Percentiles rank a stretch among this genome's conserved stretches.
These are phyloP conservation scores for Biston betularia DNA, from an alignment of 2,888 invertebrate genomes.

Conservation along the genomic window DNA sequence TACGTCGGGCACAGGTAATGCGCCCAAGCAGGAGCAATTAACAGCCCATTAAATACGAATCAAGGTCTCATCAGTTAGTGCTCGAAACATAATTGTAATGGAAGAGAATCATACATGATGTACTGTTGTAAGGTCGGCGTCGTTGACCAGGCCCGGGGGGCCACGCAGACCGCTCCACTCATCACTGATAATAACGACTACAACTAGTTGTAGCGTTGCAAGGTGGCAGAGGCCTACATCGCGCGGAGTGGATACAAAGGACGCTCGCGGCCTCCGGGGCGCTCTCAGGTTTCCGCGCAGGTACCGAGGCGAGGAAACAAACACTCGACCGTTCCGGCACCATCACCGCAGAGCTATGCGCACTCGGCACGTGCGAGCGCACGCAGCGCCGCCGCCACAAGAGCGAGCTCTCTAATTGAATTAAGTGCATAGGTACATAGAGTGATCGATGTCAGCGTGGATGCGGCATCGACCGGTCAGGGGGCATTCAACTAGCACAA, in stretches of 20 bases:
- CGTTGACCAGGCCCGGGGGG: too few species aligned
- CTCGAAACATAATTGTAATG: slow-evolving; percentile 18
- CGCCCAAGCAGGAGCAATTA: slow-evolving; percentile 25
- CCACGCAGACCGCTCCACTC: too few species aligned
- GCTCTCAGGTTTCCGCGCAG: slow-evolving; percentile 39
- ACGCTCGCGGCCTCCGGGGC: slow-evolving; percentile 38
- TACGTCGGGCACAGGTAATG: background rate
- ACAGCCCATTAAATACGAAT: slow-evolving; percentile 24
- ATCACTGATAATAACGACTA: too few species aligned
- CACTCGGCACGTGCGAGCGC: background rate
- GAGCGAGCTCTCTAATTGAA: slow-evolving; percentile 39
- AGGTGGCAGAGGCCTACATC: background rate
- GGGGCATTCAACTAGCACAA: too few species aligned
- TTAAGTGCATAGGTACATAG: slow-evolving; percentile 38
- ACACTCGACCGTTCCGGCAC: slow-evolving; percentile 40
- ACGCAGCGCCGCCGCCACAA: slow-evolving; percentile 20
- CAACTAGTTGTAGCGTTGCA: background rate
- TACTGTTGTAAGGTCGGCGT: slow-evolving; percentile 6
- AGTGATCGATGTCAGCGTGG: slow-evolving; percentile 22
- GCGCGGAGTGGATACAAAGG: slow-evolving; percentile 21
- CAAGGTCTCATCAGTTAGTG: slow-evolving; percentile 29
- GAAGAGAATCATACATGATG: slow-evolving; percentile 19
- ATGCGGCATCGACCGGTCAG: slow-evolving; percentile 1
- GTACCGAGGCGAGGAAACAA: slow-evolving; percentile 35
- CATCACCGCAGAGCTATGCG: slow-evolving; percentile 33